Evolutionary conservation across 2,797 vertebrate genomes (phyloP), one percentile per base, ranked within the genome.

Genomic region (Phoebastria nigripes): DNA sequence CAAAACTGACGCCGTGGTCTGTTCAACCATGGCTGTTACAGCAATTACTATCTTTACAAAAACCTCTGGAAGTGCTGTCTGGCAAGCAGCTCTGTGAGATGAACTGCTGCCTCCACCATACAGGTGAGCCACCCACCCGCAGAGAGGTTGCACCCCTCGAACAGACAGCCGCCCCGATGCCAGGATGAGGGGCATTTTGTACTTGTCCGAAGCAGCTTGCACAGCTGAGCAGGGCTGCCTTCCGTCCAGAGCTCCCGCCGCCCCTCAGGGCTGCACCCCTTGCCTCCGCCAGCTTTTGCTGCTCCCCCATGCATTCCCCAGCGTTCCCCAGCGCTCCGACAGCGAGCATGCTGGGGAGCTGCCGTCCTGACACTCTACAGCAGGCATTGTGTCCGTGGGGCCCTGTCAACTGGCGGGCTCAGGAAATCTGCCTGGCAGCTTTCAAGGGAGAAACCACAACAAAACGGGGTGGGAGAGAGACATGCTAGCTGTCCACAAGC

Each of bases 241-340:
- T n/a, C 46, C 8, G 2, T 10, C 33, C 46, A 15, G 58, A 44
- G 41, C 65, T 59, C 65, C 66, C 1, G 2, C 11, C 1, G 2
- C 39, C 41, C 28, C 58, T 61, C 1, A 1, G 22, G 31, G 51
- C 84, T 73, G 85, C 33, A 19, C n/a, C 62, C 13, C 41, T 51
- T 4, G 1, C 26, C 56, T 51, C 49, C 4, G 1, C 41, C 6
- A 0, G 28, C 15, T 37, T 54, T 31, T 13, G 15, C 29, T 1
- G 2, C 52, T 65, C 7, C 37, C 11, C 3, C 0, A 1, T 9
- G 26, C 0, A 0, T 25, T 25, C 39, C 59, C 46, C 49, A 25
- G 63, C 1, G 4, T 28, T 8, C 62, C 9, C 3, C 62, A 29
- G 31, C 2, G 5, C 61, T 18, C 70, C 1, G 3, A 35, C 1